phyloP scores from a whole-genome alignment of 37 sponge, comb jelly and placozoan genomes.

The Beroe ovata region DNA sequence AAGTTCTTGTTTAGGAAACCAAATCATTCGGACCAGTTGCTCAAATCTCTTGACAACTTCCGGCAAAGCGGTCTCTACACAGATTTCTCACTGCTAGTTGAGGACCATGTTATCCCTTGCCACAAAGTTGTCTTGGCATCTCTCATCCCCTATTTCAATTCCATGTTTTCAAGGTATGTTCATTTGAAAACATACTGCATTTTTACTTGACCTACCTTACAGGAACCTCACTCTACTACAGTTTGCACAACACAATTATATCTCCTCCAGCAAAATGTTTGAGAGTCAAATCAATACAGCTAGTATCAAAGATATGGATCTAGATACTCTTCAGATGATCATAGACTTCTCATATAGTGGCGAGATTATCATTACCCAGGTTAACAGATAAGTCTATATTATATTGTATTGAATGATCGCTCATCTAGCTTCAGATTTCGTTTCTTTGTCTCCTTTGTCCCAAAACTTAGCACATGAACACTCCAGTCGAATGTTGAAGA shows the following conservation, averaged over 20 bases:
- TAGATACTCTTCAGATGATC: not conserved
- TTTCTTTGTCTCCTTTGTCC: no score
- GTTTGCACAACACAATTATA: no score
- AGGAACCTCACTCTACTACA: no score
- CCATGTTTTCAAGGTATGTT: constrained; percentile 58
- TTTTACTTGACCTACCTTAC: no score
- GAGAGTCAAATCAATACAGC: constrained; percentile 5
- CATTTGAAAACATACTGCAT: no score
- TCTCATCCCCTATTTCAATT: constrained; percentile 47
- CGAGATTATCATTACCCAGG: constrained; percentile 42
- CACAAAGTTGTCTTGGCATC: constrained; percentile 47
- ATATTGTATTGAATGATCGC: not conserved
- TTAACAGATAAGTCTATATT: no score
- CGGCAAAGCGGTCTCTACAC: not conserved
- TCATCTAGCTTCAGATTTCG: no score
- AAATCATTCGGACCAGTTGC: constrained; percentile 46
- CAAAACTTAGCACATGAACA: no score
- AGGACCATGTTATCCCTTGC: not conserved
- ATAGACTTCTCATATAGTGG: constrained; percentile 46
- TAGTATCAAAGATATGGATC: constrained; percentile 11
- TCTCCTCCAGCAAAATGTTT: constrained; percentile 43
- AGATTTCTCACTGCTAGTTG: constrained; percentile 41
- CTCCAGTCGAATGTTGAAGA: constrained; percentile 25
- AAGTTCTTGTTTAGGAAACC: constrained; percentile 18
- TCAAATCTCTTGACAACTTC: constrained; percentile 28